These are phyloP conservation scores for Melanotaenia maccullochi DNA, from an alignment of 2,797 vertebrate species.

Conservation along the genomic window DNA sequence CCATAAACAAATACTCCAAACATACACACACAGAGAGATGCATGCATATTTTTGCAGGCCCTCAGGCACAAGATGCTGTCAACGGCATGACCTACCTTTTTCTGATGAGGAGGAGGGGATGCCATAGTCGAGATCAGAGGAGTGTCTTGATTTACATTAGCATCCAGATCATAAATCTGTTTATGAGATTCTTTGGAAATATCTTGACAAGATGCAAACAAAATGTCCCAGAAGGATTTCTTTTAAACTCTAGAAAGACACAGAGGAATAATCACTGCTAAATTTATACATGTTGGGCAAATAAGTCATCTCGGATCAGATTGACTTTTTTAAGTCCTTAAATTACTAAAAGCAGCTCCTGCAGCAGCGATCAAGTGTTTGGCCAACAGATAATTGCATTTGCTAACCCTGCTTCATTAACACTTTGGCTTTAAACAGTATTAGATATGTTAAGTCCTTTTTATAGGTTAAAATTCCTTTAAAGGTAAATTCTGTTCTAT, in stretches of 20 bases:
- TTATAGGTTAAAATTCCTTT: neutral
- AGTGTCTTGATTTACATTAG: slow-evolving; percentile 19
- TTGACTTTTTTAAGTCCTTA: neutral
- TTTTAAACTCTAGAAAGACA: neutral
- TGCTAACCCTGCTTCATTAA: neutral
- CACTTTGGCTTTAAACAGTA: neutral
- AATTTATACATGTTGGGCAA: neutral
- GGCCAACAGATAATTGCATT: neutral
- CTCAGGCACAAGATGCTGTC: neutral
- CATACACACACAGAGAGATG: neutral
- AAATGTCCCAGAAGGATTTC: neutral
- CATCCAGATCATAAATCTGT: slow-evolving; percentile 3
- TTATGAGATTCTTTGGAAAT: neutral
- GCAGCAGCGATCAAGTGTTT: neutral
- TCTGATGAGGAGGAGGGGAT: slow-evolving; percentile 30
- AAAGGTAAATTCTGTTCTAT: neutral
- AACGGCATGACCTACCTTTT: slow-evolving; percentile 30
- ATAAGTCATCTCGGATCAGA: neutral
- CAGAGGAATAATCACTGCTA: neutral
- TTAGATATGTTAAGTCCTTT: neutral
- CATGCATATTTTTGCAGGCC: neutral
- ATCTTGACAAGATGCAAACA: neutral
- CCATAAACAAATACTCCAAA: neutral
- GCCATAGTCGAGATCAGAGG: slow-evolving; percentile 28
- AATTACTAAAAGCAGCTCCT: neutral